Conservation (phyloP, 2,888 invertebrate genomes). For the Auanema sp. region DNA sequence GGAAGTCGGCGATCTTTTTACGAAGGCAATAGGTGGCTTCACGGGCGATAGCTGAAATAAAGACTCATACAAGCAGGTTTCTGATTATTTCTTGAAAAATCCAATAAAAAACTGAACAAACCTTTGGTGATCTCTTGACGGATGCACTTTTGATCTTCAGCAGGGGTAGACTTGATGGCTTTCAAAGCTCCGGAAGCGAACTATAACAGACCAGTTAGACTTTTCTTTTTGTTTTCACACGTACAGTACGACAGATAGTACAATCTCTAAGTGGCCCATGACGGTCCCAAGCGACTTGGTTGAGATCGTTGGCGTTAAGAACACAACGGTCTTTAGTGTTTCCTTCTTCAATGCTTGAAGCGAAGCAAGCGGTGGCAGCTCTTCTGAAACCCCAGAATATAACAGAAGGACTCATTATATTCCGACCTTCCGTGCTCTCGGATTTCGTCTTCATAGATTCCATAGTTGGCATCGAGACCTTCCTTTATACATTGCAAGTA, state of each 20-base stretch:
- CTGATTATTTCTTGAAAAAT: background rate
- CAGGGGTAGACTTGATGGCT: constrained; percentile 60
- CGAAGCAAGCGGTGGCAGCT: constrained; percentile 59
- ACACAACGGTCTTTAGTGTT: constrained; percentile 61
- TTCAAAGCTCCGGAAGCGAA: constrained; percentile 63
- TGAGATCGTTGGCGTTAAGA: constrained; percentile 49
- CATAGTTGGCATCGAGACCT: constrained; percentile 59
- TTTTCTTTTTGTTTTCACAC: no score
- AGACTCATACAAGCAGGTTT: background rate
- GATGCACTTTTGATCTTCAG: constrained; percentile 63
- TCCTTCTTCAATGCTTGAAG: constrained; percentile 59
- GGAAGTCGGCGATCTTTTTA: constrained; percentile 57
- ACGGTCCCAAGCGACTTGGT: constrained; percentile 61
- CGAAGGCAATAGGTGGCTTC: constrained; percentile 59
- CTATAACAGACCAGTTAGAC: constrained; percentile 13
- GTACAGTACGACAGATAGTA: constrained; percentile 60
- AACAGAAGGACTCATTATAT: background rate
- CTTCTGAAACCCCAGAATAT: constrained; percentile 31
- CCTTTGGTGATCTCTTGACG: constrained; percentile 56
- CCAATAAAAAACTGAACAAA: background rate
- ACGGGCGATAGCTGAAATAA: constrained; percentile 49
- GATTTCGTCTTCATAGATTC: constrained; percentile 56
- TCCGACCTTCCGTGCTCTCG: constrained; percentile 52
- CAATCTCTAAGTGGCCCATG: constrained; percentile 62
- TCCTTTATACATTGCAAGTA: constrained; percentile 60